Percentiles rank a stretch among this genome's conserved stretches.
Conservation (phyloP, 2,113 vertebrate genomes). For the zebrafish (Danio rerio) region DNA sequence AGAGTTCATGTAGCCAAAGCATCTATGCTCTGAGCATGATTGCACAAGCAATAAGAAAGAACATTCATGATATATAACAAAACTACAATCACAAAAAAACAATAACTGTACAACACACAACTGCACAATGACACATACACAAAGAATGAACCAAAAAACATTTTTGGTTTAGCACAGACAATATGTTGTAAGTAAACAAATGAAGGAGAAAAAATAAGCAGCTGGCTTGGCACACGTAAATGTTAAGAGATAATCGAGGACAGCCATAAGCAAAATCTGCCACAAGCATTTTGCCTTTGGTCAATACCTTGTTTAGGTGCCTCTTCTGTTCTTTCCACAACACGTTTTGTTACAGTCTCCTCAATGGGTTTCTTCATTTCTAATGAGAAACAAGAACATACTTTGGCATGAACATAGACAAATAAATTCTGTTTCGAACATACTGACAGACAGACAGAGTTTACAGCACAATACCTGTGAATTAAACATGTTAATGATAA, state of each 20-base stretch:
- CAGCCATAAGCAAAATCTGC: constrained; percentile 45
- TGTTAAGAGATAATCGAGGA: constrained; percentile 3
- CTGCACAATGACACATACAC: neutral
- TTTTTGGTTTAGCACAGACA: neutral
- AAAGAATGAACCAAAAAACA: neutral
- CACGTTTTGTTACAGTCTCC: constrained; percentile 78
- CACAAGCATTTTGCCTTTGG: neutral
- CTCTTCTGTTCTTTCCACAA: constrained; percentile 74
- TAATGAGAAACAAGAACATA: constrained; percentile 63
- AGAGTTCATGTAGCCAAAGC: constrained; percentile 1
- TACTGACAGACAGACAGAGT: neutral
- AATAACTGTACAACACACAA: neutral
- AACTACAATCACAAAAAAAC: neutral
- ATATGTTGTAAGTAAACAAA: neutral
- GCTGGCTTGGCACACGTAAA: neutral
- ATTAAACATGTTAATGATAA: constrained; percentile 15
- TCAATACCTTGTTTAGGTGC: constrained; percentile 68
- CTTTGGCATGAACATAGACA: constrained; percentile 34
- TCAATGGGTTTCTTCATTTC: constrained; percentile 72
- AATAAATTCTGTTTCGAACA: neutral
- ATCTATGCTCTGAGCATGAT: constrained; percentile 21
- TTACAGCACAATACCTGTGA: neutral
- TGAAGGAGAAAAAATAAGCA: neutral
- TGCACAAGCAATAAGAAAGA: constrained; percentile 29
- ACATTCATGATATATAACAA: neutral